phyloP scores from a whole-genome alignment of 2,113 vertebrate species.

The Morone saxatilis region DNA sequence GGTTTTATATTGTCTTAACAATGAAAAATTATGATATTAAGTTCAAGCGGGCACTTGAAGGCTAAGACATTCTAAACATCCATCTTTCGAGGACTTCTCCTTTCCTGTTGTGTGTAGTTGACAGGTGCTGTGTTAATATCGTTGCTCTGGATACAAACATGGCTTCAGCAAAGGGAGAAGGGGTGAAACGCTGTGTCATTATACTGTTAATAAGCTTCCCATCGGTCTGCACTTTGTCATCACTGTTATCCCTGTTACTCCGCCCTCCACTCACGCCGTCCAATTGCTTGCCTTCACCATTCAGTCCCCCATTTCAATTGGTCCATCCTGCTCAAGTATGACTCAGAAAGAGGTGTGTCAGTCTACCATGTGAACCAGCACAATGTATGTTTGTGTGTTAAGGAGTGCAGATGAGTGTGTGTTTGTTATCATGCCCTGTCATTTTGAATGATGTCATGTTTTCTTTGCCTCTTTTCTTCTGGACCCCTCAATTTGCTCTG shows the following conservation, averaged over 20 bases:
- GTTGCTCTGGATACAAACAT: background rate
- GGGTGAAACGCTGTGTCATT: constrained; percentile 31
- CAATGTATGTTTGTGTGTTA: constrained; percentile 55
- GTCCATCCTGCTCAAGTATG: constrained; percentile 87
- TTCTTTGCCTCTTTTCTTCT: constrained; percentile 71
- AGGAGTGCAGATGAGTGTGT: constrained; percentile 23
- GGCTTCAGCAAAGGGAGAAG: constrained; percentile 10
- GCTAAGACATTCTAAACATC: background rate
- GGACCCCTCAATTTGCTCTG: constrained; percentile 77
- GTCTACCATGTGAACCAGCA: constrained; percentile 82
- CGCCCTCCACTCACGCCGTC: constrained; percentile 76
- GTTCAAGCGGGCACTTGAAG: background rate
- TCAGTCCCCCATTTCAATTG: constrained; percentile 81
- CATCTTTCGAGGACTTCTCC: background rate
- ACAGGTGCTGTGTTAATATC: background rate
- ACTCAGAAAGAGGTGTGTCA: constrained; percentile 89
- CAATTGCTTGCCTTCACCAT: constrained; percentile 80
- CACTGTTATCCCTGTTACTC: constrained; percentile 70
- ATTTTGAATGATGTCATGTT: constrained; percentile 80
- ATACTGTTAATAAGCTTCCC: constrained; percentile 58
- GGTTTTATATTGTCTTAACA: background rate
- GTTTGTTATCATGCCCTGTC: constrained; percentile 73
- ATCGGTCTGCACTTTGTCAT: constrained; percentile 66
- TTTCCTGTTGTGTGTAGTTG: background rate
- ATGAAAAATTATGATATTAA: background rate